phyloP scores from a whole-genome alignment of 2,797 vertebrate genomes.

The Squalus acanthias region DNA sequence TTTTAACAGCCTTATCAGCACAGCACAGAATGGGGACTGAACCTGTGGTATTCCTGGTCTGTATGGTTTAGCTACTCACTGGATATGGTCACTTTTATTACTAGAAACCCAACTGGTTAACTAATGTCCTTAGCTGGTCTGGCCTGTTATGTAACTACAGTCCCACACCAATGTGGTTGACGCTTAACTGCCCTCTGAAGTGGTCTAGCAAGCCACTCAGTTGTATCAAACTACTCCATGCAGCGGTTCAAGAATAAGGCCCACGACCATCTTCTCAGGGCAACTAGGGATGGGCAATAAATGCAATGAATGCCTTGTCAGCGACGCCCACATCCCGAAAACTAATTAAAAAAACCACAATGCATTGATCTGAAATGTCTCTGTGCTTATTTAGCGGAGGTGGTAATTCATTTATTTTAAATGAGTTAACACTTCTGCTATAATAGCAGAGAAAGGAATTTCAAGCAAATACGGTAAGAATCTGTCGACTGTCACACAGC shows the following conservation, averaged over 20 bases:
- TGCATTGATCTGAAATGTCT: neutral
- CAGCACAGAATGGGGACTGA: no score
- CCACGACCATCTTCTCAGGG: neutral
- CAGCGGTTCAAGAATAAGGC: neutral
- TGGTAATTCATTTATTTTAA: neutral
- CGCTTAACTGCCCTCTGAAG: neutral
- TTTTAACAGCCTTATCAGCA: no score
- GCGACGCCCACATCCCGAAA: neutral
- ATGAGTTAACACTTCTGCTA: neutral
- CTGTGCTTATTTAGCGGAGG: neutral
- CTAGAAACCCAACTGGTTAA: neutral
- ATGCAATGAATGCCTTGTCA: no score
- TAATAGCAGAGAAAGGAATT: neutral
- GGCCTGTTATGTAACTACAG: neutral
- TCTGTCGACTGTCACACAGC: neutral
- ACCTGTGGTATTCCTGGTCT: neutral
- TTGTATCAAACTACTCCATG: neutral
- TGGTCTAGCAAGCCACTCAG: neutral
- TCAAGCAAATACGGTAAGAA: neutral
- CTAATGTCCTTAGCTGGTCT: neutral
- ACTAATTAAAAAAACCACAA: neutral
- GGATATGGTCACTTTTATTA: neutral
- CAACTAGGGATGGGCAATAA: neutral
- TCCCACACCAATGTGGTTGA: neutral
- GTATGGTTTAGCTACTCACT: neutral